Percentiles rank a stretch among this genome's conserved stretches.
phyloP scores from a whole-genome alignment of 2,888 invertebrate species.

The Noctua comes region DNA sequence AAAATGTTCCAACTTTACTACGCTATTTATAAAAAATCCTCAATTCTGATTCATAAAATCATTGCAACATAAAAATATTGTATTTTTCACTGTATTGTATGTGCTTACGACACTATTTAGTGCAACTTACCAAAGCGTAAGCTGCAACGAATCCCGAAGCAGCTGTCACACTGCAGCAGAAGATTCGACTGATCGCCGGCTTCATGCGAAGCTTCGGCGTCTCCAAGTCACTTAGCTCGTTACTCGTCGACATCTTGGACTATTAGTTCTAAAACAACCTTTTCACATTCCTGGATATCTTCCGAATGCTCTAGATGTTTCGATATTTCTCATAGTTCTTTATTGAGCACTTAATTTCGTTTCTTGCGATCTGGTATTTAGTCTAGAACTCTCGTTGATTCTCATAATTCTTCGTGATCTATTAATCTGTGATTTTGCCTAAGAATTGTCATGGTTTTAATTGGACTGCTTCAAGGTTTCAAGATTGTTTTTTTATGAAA shows the following conservation, averaged over 20 bases:
- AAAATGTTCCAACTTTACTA: neutral
- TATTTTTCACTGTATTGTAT: neutral
- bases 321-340: constrained; percentile 40
- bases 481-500: constrained; percentile 60
- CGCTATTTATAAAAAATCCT: neutral
- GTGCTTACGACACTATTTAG: neutral
- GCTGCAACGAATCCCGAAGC: constrained; percentile 89
- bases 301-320: constrained; percentile 29
- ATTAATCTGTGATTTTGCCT: neutral
- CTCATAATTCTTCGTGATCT: constrained; percentile 24
- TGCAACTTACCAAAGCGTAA: constrained; percentile 84
- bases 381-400: constrained; percentile 27
- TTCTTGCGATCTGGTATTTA: constrained; percentile 1
- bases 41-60: neutral
- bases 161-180: constrained; percentile 89
- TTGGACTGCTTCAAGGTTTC: neutral
- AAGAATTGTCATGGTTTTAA: constrained; percentile 33
- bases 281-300: constrained; percentile 32
- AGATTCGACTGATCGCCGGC: constrained; percentile 86
- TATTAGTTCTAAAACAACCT: constrained; percentile 28
- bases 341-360: neutral
- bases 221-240: constrained; percentile 82
- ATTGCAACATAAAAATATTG: neutral
- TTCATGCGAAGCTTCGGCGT: constrained; percentile 83
- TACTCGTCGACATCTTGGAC: constrained; percentile 82